A percentile compares a stretch with the other conserved stretches of the same genome.
phyloP scores from a whole-genome alignment of 2,888 invertebrate genomes.

The Drosophila lutescens region DNA sequence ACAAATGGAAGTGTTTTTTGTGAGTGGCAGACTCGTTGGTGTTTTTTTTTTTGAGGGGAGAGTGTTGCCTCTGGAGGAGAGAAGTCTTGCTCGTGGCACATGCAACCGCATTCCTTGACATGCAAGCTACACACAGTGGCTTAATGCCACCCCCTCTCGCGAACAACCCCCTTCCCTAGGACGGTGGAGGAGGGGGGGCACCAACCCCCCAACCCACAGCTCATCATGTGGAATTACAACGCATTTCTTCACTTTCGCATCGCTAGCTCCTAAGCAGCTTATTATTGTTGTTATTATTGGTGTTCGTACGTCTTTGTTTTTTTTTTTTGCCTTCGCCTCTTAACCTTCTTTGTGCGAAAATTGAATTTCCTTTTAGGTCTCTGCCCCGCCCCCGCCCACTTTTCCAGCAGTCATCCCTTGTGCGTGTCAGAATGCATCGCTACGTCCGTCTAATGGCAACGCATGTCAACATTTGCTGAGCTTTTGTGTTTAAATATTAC shows the following conservation, averaged over 20 bases:
- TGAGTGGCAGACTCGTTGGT: not conserved
- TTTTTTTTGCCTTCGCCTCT: constrained; percentile 24
- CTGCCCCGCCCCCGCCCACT: constrained; percentile 11
- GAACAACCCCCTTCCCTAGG: not conserved
- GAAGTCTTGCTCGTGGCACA: constrained; percentile 20
- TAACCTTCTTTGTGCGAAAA: constrained; percentile 64
- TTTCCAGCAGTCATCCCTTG: constrained; percentile 14
- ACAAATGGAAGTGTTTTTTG: not conserved
- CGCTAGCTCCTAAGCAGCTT: constrained; percentile 77
- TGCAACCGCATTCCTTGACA: constrained; percentile 43
- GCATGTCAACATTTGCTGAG: constrained; percentile 79
- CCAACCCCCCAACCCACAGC: constrained; percentile 17
- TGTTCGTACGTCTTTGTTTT: constrained; percentile 28
- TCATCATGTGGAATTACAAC: constrained; percentile 75
- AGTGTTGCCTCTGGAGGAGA: constrained; percentile 1
- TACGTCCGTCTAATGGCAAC: constrained; percentile 67
- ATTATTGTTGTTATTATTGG: constrained; percentile 70
- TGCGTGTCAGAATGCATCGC: constrained; percentile 74
- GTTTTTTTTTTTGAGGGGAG: not conserved
- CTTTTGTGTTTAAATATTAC: constrained; percentile 80
- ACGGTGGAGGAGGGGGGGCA: not conserved
- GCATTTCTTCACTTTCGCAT: constrained; percentile 78
- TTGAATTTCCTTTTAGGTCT: constrained; percentile 58
- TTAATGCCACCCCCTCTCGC: constrained; percentile 55
- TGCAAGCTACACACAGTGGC: constrained; percentile 42